Conservation (phyloP, 2,888 invertebrate genomes). For the Synergus japonicus region DNA sequence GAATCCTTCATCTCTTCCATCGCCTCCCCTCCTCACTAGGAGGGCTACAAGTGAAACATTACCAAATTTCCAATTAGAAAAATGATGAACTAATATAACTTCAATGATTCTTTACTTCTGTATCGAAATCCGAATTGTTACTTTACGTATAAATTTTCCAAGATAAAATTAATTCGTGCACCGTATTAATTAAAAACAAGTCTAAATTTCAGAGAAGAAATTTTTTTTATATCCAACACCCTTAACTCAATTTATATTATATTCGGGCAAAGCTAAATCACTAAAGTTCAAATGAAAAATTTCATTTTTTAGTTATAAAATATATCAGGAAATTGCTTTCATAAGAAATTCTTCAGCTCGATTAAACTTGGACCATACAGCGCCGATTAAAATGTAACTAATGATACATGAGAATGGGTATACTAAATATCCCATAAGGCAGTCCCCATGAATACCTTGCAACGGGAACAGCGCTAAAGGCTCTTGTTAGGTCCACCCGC, state of each 20-base stretch:
- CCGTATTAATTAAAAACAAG: not conserved
- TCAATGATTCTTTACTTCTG: conserved; percentile 60
- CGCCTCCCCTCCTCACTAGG: conserved; percentile 76
- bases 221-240: not conserved
- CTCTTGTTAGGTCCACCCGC: conserved; percentile 74
- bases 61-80: conserved; percentile 77
- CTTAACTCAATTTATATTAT: not conserved
- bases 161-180: conserved; percentile 8
- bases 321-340: not conserved
- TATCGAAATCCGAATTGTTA: conserved; percentile 40
- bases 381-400: conserved; percentile 11
- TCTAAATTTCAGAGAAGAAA: not conserved
- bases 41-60: conserved; percentile 78
- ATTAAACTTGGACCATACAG: conserved; percentile 6
- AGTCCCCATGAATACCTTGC: conserved; percentile 77
- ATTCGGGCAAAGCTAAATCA: not conserved
- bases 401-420: conserved; percentile 47
- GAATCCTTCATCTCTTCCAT: conserved; percentile 56
- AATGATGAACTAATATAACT: conserved; percentile 46
- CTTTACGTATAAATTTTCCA: conserved; percentile 33
- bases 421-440: conserved; percentile 75
- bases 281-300: conserved; percentile 4
- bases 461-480: conserved; percentile 76
- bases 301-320: not conserved
- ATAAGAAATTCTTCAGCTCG: not conserved